These are phyloP conservation scores for Brotogeris chrysoptera DNA, from an alignment of 2,797 vertebrate species.

Conservation along the genomic window DNA sequence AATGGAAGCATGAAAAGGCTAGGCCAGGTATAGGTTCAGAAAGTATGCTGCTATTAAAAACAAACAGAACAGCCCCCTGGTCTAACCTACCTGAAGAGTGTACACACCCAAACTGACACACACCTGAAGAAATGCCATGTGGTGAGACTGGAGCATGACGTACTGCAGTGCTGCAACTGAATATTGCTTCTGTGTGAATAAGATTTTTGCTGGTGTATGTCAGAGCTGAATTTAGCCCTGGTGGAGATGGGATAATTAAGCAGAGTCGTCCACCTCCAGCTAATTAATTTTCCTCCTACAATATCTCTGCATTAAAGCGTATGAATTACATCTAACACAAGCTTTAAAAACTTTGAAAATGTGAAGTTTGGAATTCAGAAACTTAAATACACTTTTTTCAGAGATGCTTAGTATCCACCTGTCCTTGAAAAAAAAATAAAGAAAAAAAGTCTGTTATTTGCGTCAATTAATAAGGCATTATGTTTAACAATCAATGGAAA, in stretches of 20 bases:
- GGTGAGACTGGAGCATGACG: background rate
- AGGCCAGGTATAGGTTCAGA: background rate
- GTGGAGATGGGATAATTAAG: conserved; percentile 14
- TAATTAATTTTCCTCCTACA: conserved; percentile 35
- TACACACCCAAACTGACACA: background rate
- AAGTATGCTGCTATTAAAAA: background rate
- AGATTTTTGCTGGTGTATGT: background rate
- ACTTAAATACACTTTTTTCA: background rate
- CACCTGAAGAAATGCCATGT: background rate
- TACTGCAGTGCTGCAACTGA: background rate
- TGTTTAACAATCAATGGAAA: background rate
- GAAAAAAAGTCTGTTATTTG: background rate
- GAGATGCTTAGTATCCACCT: background rate
- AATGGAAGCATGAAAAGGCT: background rate
- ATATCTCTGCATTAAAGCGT: background rate
- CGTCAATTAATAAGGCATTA: background rate
- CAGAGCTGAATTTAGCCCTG: conserved; percentile 21
- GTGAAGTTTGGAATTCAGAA: background rate
- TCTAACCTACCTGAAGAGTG: background rate
- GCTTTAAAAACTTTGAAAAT: background rate
- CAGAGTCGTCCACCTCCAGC: conserved; percentile 17
- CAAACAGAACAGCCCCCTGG: background rate
- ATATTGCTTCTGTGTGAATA: background rate
- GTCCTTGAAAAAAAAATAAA: background rate
- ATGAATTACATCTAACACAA: background rate